phyloP scores from a whole-genome alignment of 2,888 invertebrate genomes.

The Lissocephala sabroskyi region DNA sequence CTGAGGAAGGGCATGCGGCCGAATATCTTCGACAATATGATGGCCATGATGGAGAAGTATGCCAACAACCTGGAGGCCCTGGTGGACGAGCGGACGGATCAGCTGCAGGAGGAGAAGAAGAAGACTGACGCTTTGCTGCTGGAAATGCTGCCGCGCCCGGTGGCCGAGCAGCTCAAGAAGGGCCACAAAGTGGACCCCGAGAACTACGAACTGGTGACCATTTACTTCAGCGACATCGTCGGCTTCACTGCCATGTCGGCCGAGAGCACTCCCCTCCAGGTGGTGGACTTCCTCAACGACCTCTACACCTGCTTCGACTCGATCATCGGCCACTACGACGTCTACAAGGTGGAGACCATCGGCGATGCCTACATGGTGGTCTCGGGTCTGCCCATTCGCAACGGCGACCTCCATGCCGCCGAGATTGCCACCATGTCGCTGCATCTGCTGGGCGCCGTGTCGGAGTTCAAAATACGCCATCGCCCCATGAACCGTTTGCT shows the following conservation, averaged over 20 bases:
- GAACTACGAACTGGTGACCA: conserved; percentile 88
- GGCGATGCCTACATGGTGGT: conserved; percentile 96
- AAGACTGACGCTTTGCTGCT: conserved; percentile 92
- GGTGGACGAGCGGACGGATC: conserved; percentile 94
- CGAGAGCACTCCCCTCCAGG: conserved; percentile 90
- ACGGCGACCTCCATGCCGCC: conserved; percentile 91
- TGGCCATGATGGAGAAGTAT: conserved; percentile 98
- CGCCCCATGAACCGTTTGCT: conserved; percentile 87
- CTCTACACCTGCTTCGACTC: conserved; percentile 96
- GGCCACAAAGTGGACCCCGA: conserved; percentile 93
- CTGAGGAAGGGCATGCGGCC: conserved; percentile 93
- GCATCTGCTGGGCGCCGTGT: conserved; percentile 85
- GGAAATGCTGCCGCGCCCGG: conserved; percentile 90
- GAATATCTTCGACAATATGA: conserved; percentile 98
- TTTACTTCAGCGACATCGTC: conserved; percentile 96
- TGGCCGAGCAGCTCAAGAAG: conserved; percentile 93
- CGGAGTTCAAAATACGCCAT: conserved; percentile 90
- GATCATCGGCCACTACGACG: conserved; percentile 92
- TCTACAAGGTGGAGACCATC: conserved; percentile 94
- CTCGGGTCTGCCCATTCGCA: conserved; percentile 90
- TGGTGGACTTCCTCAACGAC: conserved; percentile 94
- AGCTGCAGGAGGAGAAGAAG: conserved; percentile 95
- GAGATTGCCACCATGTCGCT: conserved; percentile 96
- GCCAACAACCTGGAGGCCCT: conserved; percentile 94
- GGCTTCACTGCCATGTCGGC: conserved; percentile 95